These are phyloP conservation scores for Athripsodes cinereus DNA, from an alignment of 2,888 invertebrate species.

Conservation along the genomic window DNA sequence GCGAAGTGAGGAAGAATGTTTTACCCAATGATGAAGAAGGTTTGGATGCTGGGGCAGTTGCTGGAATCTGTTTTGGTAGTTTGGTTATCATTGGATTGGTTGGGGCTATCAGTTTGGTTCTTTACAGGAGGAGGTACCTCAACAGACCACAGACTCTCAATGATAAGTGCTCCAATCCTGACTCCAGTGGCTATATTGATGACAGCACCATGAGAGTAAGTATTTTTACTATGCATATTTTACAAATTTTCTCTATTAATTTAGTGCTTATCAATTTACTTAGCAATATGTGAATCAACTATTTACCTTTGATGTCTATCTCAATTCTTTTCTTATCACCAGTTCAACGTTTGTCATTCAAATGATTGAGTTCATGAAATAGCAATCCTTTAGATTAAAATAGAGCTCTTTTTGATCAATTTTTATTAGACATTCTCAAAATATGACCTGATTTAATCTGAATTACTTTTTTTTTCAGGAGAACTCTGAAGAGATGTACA, in stretches of 20 bases:
- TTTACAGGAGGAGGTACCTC: slow-evolving; percentile 66
- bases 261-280: no score
- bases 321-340: no score
- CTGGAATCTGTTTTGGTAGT: slow-evolving; percentile 64
- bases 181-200: slow-evolving; percentile 81
- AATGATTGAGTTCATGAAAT: no score
- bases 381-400: no score
- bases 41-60: slow-evolving; percentile 57
- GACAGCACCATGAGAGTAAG: slow-evolving; percentile 75
- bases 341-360: no score
- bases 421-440: no score
- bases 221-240: slow-evolving; percentile 5
- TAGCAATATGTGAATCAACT: no score
- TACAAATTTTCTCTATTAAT: no score
- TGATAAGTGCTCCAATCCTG: slow-evolving; percentile 77
- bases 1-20: slow-evolving; percentile 8
- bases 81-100: slow-evolving; percentile 57
- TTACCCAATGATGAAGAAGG: slow-evolving; percentile 30
- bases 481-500: slow-evolving; percentile 91
- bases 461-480: slow-evolving; percentile 57
- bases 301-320: no score
- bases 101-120: slow-evolving; percentile 60
- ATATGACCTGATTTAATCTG: neutral
- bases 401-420: no score
- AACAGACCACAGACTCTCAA: slow-evolving; percentile 80